Evolutionary conservation across 2,797 vertebrate species (phyloP).

Genomic region (Galaxias olidus): DNA sequence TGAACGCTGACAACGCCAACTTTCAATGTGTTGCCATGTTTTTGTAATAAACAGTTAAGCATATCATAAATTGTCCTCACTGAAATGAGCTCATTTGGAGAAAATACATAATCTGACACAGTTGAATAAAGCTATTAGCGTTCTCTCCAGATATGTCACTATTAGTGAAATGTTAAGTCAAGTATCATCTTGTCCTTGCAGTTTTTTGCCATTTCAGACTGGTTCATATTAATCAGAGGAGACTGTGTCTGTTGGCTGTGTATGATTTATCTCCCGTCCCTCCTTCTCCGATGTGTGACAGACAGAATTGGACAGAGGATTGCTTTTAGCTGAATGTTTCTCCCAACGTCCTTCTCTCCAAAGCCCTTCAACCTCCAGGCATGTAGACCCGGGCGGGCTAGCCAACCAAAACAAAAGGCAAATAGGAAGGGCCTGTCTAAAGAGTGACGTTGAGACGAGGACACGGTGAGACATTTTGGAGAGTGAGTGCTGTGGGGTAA

Average conservation of each 20-base stretch:
- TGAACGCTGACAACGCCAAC: too few species aligned
- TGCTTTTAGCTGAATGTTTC: conserved; percentile 47
- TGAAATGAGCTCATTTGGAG: too few species aligned
- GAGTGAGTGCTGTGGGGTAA: conserved; percentile 5
- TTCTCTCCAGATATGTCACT: neutral
- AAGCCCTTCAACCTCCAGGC: neutral
- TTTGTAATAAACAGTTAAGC: too few species aligned
- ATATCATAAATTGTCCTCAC: too few species aligned
- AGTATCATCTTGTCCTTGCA: conserved; percentile 45
- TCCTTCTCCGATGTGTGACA: conserved; percentile 62
- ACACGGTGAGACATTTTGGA: conserved; percentile 1
- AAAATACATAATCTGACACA: too few species aligned
- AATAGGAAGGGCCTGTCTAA: conserved; percentile 11
- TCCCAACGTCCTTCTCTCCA: conserved; percentile 39
- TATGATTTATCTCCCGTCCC: conserved; percentile 65
- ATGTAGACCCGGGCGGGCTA: too few species aligned
- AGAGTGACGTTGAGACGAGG: conserved; percentile 16
- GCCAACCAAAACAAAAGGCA: conserved; percentile 26
- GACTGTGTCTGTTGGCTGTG: conserved; percentile 43
- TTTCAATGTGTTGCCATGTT: too few species aligned
- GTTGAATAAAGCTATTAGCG: neutral
- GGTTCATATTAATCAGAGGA: conserved; percentile 49
- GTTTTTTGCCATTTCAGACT: conserved; percentile 43
- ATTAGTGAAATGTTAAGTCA: neutral
- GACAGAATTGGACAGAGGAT: conserved; percentile 44